A percentile compares a stretch with the other conserved stretches of the same genome.
Conservation (phyloP, 2,113 vertebrate genomes). For the Echinops telfairi region DNA sequence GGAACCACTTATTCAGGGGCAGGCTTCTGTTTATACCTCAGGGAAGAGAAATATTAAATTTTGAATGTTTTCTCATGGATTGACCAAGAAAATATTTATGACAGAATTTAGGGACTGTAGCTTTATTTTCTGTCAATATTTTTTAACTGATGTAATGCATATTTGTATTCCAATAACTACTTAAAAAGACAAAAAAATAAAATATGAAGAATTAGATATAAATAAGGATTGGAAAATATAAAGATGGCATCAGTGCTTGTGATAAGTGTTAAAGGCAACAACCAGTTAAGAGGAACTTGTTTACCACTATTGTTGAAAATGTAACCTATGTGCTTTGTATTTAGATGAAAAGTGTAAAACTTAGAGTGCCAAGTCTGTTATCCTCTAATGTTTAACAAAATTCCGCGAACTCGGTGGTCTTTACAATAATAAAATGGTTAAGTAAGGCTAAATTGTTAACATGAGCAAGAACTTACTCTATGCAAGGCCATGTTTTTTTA, state of each 20-base stretch:
- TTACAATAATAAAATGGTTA: slow-evolving; percentile 8
- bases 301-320: neutral
- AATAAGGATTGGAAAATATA: neutral
- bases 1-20: neutral
- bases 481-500: neutral
- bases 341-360: neutral
- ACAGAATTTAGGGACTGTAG: neutral
- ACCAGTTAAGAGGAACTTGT: neutral
- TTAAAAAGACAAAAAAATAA: neutral
- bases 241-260: neutral
- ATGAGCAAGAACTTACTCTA: neutral
- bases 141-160: neutral
- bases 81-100: slow-evolving; percentile 4
- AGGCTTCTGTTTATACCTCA: neutral
- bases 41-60: slow-evolving; percentile 5
- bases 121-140: slow-evolving; percentile 34
- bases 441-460: neutral
- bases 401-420: neutral
- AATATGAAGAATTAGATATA: neutral
- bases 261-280: neutral
- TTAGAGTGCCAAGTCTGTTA: neutral
- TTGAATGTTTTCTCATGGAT: slow-evolving; percentile 32
- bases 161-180: neutral
- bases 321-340: neutral
- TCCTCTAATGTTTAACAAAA: neutral